Conservation (phyloP, 2,888 invertebrate genomes). For the Pecten maximus region DNA sequence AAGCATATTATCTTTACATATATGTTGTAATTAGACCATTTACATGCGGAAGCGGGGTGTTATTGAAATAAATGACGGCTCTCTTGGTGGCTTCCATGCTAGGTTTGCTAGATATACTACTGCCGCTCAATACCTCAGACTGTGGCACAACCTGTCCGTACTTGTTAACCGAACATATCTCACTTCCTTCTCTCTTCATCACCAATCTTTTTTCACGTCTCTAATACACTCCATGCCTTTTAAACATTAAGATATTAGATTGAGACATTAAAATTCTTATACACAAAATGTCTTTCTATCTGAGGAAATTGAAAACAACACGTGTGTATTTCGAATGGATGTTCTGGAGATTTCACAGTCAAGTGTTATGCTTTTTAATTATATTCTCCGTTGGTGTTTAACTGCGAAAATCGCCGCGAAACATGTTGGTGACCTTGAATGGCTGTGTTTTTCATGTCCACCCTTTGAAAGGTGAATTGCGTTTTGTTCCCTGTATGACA, state of each 20-base stretch:
- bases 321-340: no score
- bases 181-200: no score
- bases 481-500: no score
- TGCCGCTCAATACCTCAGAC: background rate
- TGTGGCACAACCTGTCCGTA: background rate
- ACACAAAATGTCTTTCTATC: background rate
- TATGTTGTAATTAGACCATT: background rate
- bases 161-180: background rate
- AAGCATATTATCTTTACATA: background rate
- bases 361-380: no score
- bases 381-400: no score
- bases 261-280: background rate
- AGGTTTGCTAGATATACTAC: background rate
- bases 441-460: no score
- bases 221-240: background rate
- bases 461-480: no score
- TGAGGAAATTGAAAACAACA: background rate
- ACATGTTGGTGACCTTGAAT: no score
- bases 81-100: background rate
- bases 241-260: background rate
- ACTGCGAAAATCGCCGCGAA: no score
- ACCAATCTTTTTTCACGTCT: background rate
- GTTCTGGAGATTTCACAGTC: no score
- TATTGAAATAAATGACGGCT: background rate
- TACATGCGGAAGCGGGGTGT: background rate